Evolutionary conservation across 2,888 invertebrate species (phyloP), one percentile per base, ranked within the genome.

Genomic region (Ctenicera cuprea): DNA sequence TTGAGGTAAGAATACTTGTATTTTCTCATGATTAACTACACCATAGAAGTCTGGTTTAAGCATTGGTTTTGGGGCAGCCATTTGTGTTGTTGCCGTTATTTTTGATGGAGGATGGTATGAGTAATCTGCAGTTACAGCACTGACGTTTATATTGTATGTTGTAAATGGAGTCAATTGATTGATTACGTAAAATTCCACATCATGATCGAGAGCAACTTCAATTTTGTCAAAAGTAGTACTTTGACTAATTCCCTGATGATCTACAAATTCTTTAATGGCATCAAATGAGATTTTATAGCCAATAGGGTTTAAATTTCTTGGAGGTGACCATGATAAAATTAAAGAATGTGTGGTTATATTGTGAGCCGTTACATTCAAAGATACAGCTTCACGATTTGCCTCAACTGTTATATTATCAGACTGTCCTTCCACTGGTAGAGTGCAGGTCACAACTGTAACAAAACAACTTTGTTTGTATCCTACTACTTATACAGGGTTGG

Each of bases 51-150:
- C 97, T 0, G 97, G 97, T 83, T 97, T 95, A 0, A 97, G 97
- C 97, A 97, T 97, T 0, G 97, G 97, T 81, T 97, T 96, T 0
- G 97, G 97, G 0, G 97, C 97, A 45, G 97, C 97, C 97, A 97
- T 97, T 88, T 97, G 97, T 0, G 97, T 97, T 1, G 97, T 97
- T 0, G 97, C 97, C 0, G 95, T 96, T 63, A 97, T 97, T 87
- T 95, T 95, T 0, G 96, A 96, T 0, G 97, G 97, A 8, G 97
- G 97, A 79, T 95, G 90, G 85, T 96, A 96, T 1, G 87, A 84
- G 76, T 92, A 92, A 82, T 96, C 96, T 62, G 92, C 91, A 1
- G 97, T 96, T 78, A 96, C 93, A 63, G 96, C 96, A 86, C 95
- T 96, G 12, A 97, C 95, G 84, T 97, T 97, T 0, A 97, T 97